phyloP scores from a whole-genome alignment of 2,797 vertebrate species.

The Gymnothorax javanicus region DNA sequence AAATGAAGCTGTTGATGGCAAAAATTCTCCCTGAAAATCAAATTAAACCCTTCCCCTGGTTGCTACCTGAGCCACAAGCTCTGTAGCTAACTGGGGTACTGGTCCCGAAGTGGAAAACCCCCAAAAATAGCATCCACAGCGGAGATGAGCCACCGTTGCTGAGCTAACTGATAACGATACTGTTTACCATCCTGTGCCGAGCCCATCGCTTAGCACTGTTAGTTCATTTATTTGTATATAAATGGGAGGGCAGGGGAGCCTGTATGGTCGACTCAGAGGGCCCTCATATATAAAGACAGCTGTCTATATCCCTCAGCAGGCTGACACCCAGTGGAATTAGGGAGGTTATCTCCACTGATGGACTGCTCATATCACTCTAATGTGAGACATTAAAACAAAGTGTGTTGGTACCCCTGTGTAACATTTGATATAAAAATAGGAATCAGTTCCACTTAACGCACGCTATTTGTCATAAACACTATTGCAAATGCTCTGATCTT shows the following conservation, averaged over 20 bases:
- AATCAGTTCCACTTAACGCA: not conserved
- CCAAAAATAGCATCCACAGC: not conserved
- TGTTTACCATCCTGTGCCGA: not conserved
- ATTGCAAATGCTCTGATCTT: too few relatives aligned
- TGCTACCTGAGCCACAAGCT: not conserved
- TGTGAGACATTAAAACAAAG: not conserved
- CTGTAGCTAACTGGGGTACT: not conserved
- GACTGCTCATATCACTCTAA: not conserved
- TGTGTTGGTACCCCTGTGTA: not conserved
- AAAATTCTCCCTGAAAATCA: not conserved
- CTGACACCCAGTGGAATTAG: not conserved
- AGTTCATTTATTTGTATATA: not conserved
- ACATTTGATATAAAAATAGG: not conserved
- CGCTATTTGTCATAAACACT: not conserved
- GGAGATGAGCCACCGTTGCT: not conserved
- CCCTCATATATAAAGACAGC: not conserved
- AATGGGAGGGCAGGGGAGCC: not conserved
- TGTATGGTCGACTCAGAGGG: not conserved
- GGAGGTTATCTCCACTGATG: not conserved
- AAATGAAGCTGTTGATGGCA: not conserved
- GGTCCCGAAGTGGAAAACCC: not conserved
- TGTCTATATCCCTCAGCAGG: not conserved
- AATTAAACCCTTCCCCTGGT: not conserved
- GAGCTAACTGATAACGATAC: not conserved
- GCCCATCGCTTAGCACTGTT: not conserved